Conservation (phyloP, 2,888 invertebrate genomes). For the Drosophila demipolita region DNA sequence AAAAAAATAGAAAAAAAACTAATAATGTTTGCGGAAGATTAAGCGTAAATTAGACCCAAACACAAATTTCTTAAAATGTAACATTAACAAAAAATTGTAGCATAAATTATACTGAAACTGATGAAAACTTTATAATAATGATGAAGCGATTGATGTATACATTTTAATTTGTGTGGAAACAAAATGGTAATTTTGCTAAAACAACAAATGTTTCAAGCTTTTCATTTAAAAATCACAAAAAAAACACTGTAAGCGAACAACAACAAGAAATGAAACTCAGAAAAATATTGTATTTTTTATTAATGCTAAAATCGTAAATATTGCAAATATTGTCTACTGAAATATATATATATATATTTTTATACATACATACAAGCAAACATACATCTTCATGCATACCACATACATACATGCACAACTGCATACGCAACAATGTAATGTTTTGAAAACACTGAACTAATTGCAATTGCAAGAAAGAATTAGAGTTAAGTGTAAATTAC, state of each 20-base stretch:
- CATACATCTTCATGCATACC: conserved; percentile 33
- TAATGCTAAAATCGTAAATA: conserved; percentile 58
- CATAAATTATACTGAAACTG: conserved; percentile 57
- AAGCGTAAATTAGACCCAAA: conserved; percentile 71
- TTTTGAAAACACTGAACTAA: conserved; percentile 39
- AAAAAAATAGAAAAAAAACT: conserved; percentile 38
- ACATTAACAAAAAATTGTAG: conserved; percentile 70
- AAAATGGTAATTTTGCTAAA: conserved; percentile 60
- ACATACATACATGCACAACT: conserved; percentile 36
- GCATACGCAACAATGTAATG: conserved; percentile 52
- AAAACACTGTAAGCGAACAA: conserved; percentile 41
- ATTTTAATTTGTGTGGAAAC: conserved; percentile 63
- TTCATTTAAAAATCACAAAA: conserved; percentile 55
- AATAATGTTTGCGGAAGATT: conserved; percentile 67
- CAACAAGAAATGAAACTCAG: conserved; percentile 41
- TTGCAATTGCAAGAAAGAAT: conserved; percentile 59
- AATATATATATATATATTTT: conserved; percentile 51
- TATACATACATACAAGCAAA: conserved; percentile 39
- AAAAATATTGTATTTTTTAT: conserved; percentile 64
- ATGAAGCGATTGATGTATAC: conserved; percentile 53
- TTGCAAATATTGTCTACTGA: conserved; percentile 68
- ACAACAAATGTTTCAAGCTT: conserved; percentile 58
- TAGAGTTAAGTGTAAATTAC: conserved; percentile 73
- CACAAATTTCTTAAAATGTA: conserved; percentile 70
- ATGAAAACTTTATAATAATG: conserved; percentile 28